phyloP scores from a whole-genome alignment of 2,113 vertebrate species.

The Rhinogobius similis region DNA sequence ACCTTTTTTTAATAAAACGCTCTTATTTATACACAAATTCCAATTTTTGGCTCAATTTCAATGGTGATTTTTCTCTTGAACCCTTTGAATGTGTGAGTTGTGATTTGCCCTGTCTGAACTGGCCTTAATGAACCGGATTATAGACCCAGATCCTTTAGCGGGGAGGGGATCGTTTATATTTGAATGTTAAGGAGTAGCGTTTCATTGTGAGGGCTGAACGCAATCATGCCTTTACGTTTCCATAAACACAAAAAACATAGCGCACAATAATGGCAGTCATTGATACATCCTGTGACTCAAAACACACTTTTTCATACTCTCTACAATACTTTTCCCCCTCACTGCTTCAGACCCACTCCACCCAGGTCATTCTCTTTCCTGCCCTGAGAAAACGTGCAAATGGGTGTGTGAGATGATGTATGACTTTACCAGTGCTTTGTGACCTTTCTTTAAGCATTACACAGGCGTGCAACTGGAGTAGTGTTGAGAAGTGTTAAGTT shows the following conservation, averaged over 20 bases:
- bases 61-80: slow-evolving; percentile 34
- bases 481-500: slow-evolving; percentile 68
- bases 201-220: slow-evolving; percentile 71
- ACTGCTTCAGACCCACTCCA: slow-evolving; percentile 52
- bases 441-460: slow-evolving; percentile 67
- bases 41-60: slow-evolving; percentile 50
- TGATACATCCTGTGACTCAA: slow-evolving; percentile 2
- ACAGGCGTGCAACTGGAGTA: slow-evolving; percentile 66
- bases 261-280: slow-evolving; percentile 34
- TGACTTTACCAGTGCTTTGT: slow-evolving; percentile 66
- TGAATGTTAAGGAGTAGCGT: slow-evolving; percentile 77
- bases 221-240: slow-evolving; percentile 67
- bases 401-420: slow-evolving; percentile 33
- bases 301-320: slow-evolving; percentile 58
- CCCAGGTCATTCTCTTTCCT: slow-evolving; percentile 40
- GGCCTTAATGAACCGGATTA: slow-evolving; percentile 65
- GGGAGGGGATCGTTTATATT: slow-evolving; percentile 55
- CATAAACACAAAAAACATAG: slow-evolving; percentile 58
- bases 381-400: slow-evolving; percentile 46
- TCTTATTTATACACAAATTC: slow-evolving; percentile 66
- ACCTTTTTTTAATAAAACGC: slow-evolving; percentile 58
- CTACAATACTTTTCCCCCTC: slow-evolving; percentile 53
- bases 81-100: slow-evolving; percentile 66
- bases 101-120: slow-evolving; percentile 59
- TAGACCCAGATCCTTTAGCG: slow-evolving; percentile 42